Evolutionary conservation across 2,888 invertebrate species (phyloP), one percentile per base, ranked within the genome.

Genomic region (Aradus depressus): DNA sequence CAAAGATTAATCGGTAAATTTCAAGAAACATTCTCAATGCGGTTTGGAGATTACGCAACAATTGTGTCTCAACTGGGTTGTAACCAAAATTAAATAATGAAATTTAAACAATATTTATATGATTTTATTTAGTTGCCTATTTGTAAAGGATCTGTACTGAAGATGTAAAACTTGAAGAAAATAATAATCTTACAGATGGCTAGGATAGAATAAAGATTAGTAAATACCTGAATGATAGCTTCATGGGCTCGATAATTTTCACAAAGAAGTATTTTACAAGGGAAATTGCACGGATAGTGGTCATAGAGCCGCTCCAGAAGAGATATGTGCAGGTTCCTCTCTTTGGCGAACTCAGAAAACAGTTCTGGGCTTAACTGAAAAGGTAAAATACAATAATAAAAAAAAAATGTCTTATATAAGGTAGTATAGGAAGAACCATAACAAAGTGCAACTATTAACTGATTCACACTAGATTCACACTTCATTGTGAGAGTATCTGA

Each of bases 201-300:
- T n/a, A n/a, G n/a, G n/a, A n/a, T n/a, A n/a, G n/a, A n/a, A n/a
- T n/a, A n/a, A n/a, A 38, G 12, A 6, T 16, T 3, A 38, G 22
- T 38, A 8, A 4, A 32, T 60, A 68, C 68, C 65, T 80, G 76
- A 18, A 88, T 81, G 53, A 88, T 87, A 25, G 83, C 82, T 60
- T 81, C 77, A 66, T 88, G 87, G 0, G 87, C 84, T 41, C 88
- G 73, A 66, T 88, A 88, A 65, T 87, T 89, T 65, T 85, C 84
- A 63, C 84, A 82, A 1, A 88, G 70, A 59, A 86, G 71, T 53
- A 88, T 81, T 68, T 84, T 84, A 66, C 84, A 86, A 0, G 84
- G 80, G 63, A 81, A 84, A 55, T 75, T 73, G 3, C 74, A 70
- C 0, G 84, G 83, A 65, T 87, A 89, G 50, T 79, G 74, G 61